Base-by-base conservation (phyloP, 2,888 invertebrate species). In the Timandra comae region DNA sequence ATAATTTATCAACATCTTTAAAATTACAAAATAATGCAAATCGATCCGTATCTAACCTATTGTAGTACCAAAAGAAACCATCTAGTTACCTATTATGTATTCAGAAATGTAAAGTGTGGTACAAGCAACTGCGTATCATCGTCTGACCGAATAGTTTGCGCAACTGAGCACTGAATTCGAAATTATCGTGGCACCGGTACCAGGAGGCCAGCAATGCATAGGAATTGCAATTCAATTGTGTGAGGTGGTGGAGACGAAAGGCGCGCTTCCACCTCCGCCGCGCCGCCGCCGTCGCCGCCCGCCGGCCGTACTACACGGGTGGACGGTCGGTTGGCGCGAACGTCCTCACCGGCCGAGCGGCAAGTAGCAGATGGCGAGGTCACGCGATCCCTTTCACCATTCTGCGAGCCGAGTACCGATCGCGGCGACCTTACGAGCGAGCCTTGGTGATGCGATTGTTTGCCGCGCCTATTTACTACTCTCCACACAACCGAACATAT, bases 341-440 rank as follows among this genome's bases (percentile, higher is more conserved):
- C 63, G 63, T 57, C 62, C 64, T 62, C 55, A 50, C 53, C 47
- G 49, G n/a, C n/a, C n/a, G 56, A 52, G 56, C 55, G 56, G 60
- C n/a, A 12, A 25, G 41, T 37, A 37, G 43, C 59, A 57, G 67
- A 70, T 68, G 65, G 64, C 79, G 79, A 78, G 79, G 79, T 74
- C 79, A 68, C 49, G 58, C 56, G 59, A 65, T 71, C 66, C 78
- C 81, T 80, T 80, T 81, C 81, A 80, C 80, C 74, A 58, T 66
- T 72, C 74, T 71, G 78, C 54, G 56, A 60, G 74, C 67, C 72
- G 54, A 60, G 75, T 71, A 60, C 64, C 51, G 29, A 28, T 19
- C 27, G 47, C 43, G 48, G 34, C 74, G 77, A 72, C 79, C 77
- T 79, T 72, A 74, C 62, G 3, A n/a, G 47, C 62, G 60, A 65